Evolutionary conservation across 2,888 invertebrate species (phyloP).

Genomic region (Ypsolopha sequella): DNA sequence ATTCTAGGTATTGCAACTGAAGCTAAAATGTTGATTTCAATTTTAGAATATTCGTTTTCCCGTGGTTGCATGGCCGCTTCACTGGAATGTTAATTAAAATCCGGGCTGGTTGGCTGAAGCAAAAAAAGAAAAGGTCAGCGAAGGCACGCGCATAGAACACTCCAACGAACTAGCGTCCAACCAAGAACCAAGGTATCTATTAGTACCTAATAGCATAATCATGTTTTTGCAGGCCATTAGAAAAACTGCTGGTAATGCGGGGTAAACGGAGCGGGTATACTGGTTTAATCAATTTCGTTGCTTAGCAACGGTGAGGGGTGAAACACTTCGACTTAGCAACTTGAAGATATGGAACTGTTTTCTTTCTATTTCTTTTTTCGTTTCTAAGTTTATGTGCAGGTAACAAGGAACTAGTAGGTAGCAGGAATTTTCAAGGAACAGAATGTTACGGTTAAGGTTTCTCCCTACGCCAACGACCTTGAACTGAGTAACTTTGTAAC

Average conservation of each 20-base stretch:
- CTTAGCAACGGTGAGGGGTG: not conserved
- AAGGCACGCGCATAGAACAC: slow-evolving; percentile 31
- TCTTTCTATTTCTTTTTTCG: too few species aligned
- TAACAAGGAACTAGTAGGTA: too few species aligned
- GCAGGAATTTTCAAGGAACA: too few species aligned
- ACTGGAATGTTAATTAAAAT: slow-evolving; percentile 33
- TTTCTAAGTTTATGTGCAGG: too few species aligned
- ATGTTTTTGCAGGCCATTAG: too few species aligned
- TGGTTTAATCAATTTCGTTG: not conserved
- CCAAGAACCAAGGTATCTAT: not conserved
- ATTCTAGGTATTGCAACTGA: not conserved
- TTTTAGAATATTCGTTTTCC: slow-evolving; percentile 8
- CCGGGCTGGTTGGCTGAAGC: slow-evolving; percentile 10
- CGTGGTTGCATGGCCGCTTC: slow-evolving; percentile 16
- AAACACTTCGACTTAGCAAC: too few species aligned
- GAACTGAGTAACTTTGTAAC: too few species aligned
- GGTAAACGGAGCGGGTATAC: not conserved
- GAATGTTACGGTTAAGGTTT: too few species aligned
- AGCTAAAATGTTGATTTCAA: not conserved
- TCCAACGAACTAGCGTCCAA: not conserved
- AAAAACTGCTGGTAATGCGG: not conserved
- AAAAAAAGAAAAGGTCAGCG: slow-evolving; percentile 47
- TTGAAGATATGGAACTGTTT: too few species aligned
- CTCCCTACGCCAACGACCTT: too few species aligned
- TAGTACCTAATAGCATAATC: too few species aligned